These are phyloP conservation scores for Alcedo atthis DNA, from an alignment of 2,797 vertebrate species.

Conservation along the genomic window DNA sequence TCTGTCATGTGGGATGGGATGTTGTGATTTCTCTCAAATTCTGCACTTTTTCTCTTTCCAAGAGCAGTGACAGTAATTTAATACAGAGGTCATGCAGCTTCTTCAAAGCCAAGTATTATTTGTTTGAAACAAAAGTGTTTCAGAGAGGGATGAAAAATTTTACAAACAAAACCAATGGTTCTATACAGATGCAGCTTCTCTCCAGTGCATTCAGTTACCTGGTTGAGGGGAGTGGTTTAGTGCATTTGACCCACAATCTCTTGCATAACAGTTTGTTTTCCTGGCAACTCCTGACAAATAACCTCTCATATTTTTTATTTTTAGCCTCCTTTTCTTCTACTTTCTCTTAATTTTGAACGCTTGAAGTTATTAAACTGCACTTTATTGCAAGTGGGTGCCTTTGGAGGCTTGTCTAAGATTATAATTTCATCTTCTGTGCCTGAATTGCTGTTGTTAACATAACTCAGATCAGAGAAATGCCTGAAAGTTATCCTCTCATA, in stretches of 20 bases:
- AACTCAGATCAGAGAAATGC: neutral
- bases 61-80: neutral
- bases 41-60: neutral
- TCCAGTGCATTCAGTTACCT: neutral
- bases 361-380: neutral
- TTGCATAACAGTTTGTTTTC: neutral
- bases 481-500: neutral
- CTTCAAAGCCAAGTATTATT: neutral
- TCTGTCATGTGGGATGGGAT: neutral
- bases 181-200: neutral
- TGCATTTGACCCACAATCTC: neutral
- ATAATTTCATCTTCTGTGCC: neutral
- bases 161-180: neutral
- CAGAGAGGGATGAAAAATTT: neutral
- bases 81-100: neutral
- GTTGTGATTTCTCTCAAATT: conserved; percentile 13
- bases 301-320: neutral
- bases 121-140: neutral
- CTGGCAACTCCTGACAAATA: neutral
- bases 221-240: neutral
- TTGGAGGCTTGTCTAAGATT: neutral
- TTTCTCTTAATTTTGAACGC: neutral
- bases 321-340: neutral
- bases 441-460: neutral
- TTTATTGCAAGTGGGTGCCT: neutral